phyloP scores from a whole-genome alignment of 2,113 vertebrate species.

The Sitta europaea region DNA sequence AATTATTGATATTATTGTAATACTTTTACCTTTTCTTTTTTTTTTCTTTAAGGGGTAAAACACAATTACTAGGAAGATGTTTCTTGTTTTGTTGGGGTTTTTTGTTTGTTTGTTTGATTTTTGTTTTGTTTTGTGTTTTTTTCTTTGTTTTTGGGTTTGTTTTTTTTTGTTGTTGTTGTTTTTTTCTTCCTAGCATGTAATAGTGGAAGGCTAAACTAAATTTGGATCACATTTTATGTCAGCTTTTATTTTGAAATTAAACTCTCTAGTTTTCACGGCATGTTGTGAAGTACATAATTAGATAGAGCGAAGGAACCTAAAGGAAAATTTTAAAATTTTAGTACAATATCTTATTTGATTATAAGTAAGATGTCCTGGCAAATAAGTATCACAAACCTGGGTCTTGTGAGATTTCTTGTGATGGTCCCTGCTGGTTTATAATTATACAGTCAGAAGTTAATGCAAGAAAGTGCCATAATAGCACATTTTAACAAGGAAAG shows the following conservation, averaged over 20 bases:
- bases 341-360: neutral
- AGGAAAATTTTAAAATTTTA: slow-evolving; percentile 3
- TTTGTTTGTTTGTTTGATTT: neutral
- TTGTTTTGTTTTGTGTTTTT: neutral
- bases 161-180: neutral
- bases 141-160: neutral
- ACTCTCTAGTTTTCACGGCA: neutral
- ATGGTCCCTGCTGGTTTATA: slow-evolving; percentile 17
- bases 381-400: neutral
- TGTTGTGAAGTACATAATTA: neutral
- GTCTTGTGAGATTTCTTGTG: slow-evolving; percentile 9
- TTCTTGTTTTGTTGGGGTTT: neutral
- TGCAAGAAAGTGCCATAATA: neutral
- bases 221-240: neutral
- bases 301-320: neutral
- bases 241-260: neutral
- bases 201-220: neutral
- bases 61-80: neutral
- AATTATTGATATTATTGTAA: neutral
- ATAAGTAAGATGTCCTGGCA: slow-evolving; percentile 27
- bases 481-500: slow-evolving; percentile 44
- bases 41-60: neutral
- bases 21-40: too few relatives aligned
- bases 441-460: slow-evolving; percentile 40
- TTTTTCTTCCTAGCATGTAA: neutral